phyloP scores from a whole-genome alignment of 2,113 vertebrate genomes.

The Spea bombifrons region DNA sequence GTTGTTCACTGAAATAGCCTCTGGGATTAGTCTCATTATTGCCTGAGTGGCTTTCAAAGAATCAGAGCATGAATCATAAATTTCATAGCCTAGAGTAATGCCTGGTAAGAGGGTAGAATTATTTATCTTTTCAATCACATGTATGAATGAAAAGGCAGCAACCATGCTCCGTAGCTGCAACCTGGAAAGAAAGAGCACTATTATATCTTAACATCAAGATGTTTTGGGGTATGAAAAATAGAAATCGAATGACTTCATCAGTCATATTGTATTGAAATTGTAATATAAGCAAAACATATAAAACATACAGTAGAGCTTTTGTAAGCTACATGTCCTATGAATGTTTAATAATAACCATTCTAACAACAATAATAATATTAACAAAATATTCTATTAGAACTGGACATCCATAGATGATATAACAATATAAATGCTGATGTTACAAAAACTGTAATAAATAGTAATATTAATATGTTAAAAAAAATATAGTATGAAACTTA shows the following conservation, averaged over 20 bases:
- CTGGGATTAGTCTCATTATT: slow-evolving; percentile 50
- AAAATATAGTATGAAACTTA: not conserved
- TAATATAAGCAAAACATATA: no score
- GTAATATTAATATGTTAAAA: not conserved
- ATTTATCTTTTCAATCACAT: slow-evolving; percentile 65
- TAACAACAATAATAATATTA: no score
- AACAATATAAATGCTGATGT: no score
- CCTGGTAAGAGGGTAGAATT: slow-evolving; percentile 59
- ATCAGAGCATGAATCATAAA: slow-evolving; percentile 63
- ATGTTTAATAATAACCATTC: no score
- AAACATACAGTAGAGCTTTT: no score
- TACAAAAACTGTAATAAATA: not conserved
- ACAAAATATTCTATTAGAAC: no score
- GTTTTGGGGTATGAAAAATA: no score
- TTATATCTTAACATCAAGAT: no score
- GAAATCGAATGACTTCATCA: no score
- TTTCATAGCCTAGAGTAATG: slow-evolving; percentile 61
- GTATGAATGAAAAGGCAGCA: slow-evolving; percentile 55
- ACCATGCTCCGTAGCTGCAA: slow-evolving; percentile 54
- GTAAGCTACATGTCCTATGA: no score
- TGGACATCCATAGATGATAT: no score
- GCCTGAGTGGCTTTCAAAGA: slow-evolving; percentile 58
- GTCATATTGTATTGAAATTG: no score
- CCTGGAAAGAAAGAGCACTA: slow-evolving; percentile 49
- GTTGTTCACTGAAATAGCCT: slow-evolving; percentile 29